phyloP scores from a whole-genome alignment of 1,140 invertebrate species.

The Philopotamus ludificatus region DNA sequence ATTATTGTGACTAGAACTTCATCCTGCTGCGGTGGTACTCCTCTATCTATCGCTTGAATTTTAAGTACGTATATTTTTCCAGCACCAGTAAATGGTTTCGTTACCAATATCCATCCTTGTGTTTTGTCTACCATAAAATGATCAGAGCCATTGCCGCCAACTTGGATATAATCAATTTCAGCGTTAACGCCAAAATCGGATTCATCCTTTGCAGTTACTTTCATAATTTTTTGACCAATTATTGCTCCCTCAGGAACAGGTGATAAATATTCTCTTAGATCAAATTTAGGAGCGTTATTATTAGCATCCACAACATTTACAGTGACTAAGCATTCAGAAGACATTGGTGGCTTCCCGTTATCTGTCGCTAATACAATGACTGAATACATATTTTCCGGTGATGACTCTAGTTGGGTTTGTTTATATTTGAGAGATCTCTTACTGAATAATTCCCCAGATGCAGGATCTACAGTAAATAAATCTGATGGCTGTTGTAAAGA shows the following conservation, averaged over 20 bases:
- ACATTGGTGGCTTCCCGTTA: slow-evolving; percentile 90
- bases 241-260: slow-evolving; percentile 78
- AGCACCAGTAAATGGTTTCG: slow-evolving; percentile 59
- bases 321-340: slow-evolving; percentile 76
- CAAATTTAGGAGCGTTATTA: slow-evolving; percentile 83
- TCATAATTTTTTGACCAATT: slow-evolving; percentile 68
- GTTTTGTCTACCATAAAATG: slow-evolving; percentile 75
- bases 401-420: slow-evolving; percentile 70
- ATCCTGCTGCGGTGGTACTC: slow-evolving; percentile 79
- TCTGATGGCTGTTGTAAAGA: slow-evolving; percentile 86
- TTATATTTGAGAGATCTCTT: slow-evolving; percentile 81
- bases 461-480: slow-evolving; percentile 86
- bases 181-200: slow-evolving; percentile 83
- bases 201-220: slow-evolving; percentile 74
- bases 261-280: slow-evolving; percentile 69
- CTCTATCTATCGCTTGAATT: slow-evolving; percentile 77
- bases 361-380: slow-evolving; percentile 85
- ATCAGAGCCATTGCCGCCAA: slow-evolving; percentile 74
- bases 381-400: slow-evolving; percentile 85
- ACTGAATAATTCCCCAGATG: slow-evolving; percentile 85
- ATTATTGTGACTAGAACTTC: slow-evolving; percentile 71
- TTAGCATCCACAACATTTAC: slow-evolving; percentile 91
- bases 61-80: slow-evolving; percentile 66
- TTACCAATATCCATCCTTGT: slow-evolving; percentile 78
- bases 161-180: slow-evolving; percentile 78